Evolutionary conservation across 2,888 invertebrate species (phyloP), one percentile per base, ranked within the genome.

Genomic region (Chrysotoxum bicinctum): DNA sequence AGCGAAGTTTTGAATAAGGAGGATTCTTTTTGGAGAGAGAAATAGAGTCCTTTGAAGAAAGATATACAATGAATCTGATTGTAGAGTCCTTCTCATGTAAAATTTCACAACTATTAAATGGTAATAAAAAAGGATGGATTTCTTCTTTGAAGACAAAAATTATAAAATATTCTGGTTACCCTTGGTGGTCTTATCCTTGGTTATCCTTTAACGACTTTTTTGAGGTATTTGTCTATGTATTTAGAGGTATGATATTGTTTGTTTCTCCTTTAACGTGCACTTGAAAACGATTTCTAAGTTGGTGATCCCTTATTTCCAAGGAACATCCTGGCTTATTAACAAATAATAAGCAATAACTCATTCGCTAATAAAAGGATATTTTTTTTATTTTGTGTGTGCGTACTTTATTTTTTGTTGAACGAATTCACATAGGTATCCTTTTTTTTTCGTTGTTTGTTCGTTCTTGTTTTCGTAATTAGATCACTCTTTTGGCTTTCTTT

Each of bases 321-420:
- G 84, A 66, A 81, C 85, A 81, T 85, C 85, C 85, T 85, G 80
- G 85, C 85, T 85, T 85, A 85, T 85, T 85, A 85, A 77, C 85
- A 81, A 85, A 85, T 85, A 85, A 85, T 85, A 85, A 85, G 81
- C 80, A 85, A 85, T 85, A 85, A 85, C 81, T 85, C 85, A 85
- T 85, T 85, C 73, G 73, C 73, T 64, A 69, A 73, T 68, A 40
- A 64, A 64, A 68, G 75, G 68, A 73, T 54, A 43, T 35, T 48
- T 45, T 64, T 35, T 48, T 45, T 64, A 30, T 45, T 30, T 26
- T 26, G 4, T 58, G 56, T 73, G 23, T 79, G 66, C 30, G 26
- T 37, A 37, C 50, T 40, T 9, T 30, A 52, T 23, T 48, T 62
- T 45, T 60, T 23, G 40, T 43, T 35, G 8, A 21, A 52, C 43